phyloP scores from a whole-genome alignment of 2,797 vertebrate genomes.

The Taeniopygia guttata region DNA sequence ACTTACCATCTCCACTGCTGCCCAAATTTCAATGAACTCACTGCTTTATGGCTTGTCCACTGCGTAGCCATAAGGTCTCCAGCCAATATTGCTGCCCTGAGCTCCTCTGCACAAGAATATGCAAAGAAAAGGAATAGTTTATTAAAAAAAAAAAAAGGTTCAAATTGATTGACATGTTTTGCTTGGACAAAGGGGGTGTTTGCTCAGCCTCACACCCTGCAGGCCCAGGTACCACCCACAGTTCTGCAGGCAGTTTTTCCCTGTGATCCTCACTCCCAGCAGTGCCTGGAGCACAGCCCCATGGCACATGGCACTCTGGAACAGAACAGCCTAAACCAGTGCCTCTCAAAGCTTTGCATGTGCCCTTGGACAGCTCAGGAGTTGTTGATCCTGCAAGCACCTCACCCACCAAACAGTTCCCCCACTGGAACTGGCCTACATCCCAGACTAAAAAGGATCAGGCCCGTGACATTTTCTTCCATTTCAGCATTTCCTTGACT shows the following conservation, averaged over 20 bases:
- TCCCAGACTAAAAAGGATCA: neutral
- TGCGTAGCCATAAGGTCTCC: accelerated
- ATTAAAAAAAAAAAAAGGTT: neutral
- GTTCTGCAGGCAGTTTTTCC: neutral
- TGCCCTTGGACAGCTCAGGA: neutral
- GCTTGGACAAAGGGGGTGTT: neutral
- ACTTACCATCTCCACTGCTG: neutral
- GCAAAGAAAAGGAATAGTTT: neutral
- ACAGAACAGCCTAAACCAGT: neutral
- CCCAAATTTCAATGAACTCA: accelerated
- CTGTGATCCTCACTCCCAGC: neutral
- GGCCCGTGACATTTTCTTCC: neutral
- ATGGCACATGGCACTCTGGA: neutral
- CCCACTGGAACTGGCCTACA: neutral
- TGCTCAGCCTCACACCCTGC: neutral
- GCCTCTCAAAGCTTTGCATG: neutral
- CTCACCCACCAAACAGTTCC: neutral
- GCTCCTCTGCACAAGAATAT: neutral
- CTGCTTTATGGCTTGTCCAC: neutral
- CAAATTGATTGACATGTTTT: neutral
- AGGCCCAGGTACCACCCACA: neutral
- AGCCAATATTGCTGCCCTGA: neutral
- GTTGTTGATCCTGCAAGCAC: neutral
- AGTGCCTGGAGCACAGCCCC: neutral
- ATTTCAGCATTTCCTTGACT: neutral